Percentiles rank a stretch among this genome's conserved stretches.
phyloP scores from a whole-genome alignment of 2,113 vertebrate genomes.

The Dipodomys ordii region DNA sequence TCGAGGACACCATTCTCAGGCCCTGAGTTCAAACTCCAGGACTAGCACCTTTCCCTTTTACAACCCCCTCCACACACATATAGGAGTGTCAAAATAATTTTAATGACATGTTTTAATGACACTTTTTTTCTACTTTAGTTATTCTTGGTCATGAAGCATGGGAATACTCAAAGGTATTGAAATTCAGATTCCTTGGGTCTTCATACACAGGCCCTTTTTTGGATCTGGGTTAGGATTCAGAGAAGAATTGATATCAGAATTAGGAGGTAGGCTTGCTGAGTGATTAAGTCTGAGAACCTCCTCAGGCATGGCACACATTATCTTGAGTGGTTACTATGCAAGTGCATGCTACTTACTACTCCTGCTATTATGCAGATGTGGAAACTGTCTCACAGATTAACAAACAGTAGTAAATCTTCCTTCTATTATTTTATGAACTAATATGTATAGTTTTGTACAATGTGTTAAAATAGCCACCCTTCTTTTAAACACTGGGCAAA shows the following conservation, averaged over 20 bases:
- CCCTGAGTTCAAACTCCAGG: no score
- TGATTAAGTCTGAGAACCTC: neutral
- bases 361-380: neutral
- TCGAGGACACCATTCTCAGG: no score
- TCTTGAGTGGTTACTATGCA: neutral
- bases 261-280: neutral
- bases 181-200: neutral
- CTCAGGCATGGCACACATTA: neutral
- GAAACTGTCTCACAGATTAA: neutral
- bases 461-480: neutral
- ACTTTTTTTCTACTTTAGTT: neutral
- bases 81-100: neutral
- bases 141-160: neutral
- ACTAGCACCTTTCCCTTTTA: no score
- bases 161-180: neutral
- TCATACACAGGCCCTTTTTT: neutral
- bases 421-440: neutral
- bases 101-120: neutral
- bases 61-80: no score
- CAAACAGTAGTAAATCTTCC: neutral
- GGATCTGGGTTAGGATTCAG: neutral
- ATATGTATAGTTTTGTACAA: neutral
- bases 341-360: neutral
- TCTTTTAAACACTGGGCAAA: neutral
- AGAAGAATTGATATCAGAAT: neutral